These are phyloP conservation scores for Pocota personata DNA, from an alignment of 2,888 invertebrate species.

Conservation along the genomic window DNA sequence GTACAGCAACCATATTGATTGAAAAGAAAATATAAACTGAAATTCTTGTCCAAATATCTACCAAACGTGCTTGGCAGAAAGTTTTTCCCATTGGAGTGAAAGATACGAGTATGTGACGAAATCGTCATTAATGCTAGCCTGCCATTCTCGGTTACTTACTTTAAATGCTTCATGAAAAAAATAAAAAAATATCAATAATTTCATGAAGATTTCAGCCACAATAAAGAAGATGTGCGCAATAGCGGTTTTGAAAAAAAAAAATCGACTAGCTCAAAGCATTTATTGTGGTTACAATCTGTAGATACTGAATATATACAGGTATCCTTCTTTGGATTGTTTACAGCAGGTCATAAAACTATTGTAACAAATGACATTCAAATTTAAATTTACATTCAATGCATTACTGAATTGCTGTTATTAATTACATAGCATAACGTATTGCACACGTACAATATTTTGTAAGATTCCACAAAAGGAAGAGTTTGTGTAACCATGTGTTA, in stretches of 20 bases:
- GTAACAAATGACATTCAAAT: constrained; percentile 36
- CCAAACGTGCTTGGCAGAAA: too few species aligned
- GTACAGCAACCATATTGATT: too few species aligned
- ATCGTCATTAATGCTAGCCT: too few species aligned
- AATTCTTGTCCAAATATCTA: too few species aligned
- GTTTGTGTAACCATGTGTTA: not conserved
- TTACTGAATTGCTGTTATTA: constrained; percentile 18
- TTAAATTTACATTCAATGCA: constrained; percentile 30
- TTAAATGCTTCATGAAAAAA: too few species aligned
- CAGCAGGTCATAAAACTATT: constrained; percentile 18
- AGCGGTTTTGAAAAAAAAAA: not conserved
- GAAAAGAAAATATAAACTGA: too few species aligned
- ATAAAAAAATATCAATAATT: not conserved
- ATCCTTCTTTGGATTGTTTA: not conserved
- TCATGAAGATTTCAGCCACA: not conserved
- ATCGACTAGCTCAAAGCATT: not conserved
- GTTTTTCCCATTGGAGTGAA: too few species aligned
- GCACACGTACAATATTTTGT: constrained; percentile 8
- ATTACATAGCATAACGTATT: not conserved
- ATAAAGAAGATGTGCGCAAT: not conserved
- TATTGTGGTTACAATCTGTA: not conserved
- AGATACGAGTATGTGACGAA: too few species aligned
- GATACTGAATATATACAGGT: too few species aligned
- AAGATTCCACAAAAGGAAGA: constrained; percentile 23
- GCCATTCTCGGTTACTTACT: too few species aligned